phyloP scores from a whole-genome alignment of 2,797 vertebrate species.

The Sebastes minor region DNA sequence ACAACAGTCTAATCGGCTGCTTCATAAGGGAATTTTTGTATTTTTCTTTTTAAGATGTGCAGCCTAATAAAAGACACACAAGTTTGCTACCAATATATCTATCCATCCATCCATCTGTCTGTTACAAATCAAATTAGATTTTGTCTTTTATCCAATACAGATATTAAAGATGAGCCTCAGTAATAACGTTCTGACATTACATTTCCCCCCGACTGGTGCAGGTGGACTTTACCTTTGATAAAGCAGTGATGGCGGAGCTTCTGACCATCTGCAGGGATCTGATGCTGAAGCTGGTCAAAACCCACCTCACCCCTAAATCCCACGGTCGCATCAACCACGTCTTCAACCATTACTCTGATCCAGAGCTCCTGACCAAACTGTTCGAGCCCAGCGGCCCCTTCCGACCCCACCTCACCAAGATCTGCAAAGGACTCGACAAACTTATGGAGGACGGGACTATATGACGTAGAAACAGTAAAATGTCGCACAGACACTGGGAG shows the following conservation, averaged over 20 bases:
- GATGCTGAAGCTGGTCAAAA: slow-evolving; percentile 87
- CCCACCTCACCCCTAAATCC: slow-evolving; percentile 90
- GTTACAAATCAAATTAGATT: not conserved
- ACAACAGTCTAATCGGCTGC: too few relatives aligned
- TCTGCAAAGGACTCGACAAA: slow-evolving; percentile 89
- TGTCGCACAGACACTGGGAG: slow-evolving; percentile 61
- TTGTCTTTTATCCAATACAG: not conserved
- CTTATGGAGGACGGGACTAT: slow-evolving; percentile 88
- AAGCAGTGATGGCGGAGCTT: slow-evolving; percentile 81
- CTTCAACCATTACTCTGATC: slow-evolving; percentile 90
- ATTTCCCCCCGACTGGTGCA: slow-evolving; percentile 25
- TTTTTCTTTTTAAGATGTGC: not conserved
- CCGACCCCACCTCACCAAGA: slow-evolving; percentile 81
- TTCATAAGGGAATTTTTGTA: rapidly evolving
- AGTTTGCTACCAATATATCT: not conserved
- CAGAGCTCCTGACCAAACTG: slow-evolving; percentile 85
- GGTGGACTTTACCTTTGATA: slow-evolving; percentile 94
- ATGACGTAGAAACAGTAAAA: slow-evolving; percentile 47
- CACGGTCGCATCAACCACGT: slow-evolving; percentile 90
- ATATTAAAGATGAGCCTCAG: too few relatives aligned
- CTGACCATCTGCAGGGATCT: slow-evolving; percentile 85
- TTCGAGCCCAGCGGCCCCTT: slow-evolving; percentile 83
- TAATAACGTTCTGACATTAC: not conserved
- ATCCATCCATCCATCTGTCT: not conserved
- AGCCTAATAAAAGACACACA: not conserved